Evolutionary conservation across 2,888 invertebrate species (phyloP).

Genomic region (Dicyrtomina minuta): DNA sequence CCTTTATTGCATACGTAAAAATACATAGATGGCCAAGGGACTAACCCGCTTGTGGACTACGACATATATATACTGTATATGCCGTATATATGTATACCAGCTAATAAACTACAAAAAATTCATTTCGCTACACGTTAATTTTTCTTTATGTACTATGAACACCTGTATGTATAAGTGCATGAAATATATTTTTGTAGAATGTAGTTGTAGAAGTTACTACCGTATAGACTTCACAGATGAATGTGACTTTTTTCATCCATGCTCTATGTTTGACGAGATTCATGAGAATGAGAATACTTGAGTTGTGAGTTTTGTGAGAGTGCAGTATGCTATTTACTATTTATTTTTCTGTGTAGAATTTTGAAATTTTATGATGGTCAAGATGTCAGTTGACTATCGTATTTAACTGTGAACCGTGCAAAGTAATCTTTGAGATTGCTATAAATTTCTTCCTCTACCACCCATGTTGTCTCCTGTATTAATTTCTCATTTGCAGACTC

Average conservation of each 20-base stretch:
- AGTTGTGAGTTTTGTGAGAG: background rate
- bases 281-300: background rate
- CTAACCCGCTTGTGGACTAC: no score
- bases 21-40: no score
- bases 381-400: constrained; percentile 20
- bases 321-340: constrained; percentile 13
- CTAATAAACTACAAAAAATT: no score
- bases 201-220: no score
- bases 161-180: background rate
- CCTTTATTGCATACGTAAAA: no score
- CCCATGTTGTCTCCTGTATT: background rate
- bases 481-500: no score
- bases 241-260: constrained; percentile 11
- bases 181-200: background rate
- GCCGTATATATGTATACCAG: no score
- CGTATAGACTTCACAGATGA: constrained; percentile 17
- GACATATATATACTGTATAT: no score
- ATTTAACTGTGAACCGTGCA: constrained; percentile 20
- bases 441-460: background rate
- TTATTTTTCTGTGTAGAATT: constrained; percentile 5
- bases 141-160: background rate
- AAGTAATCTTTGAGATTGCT: constrained; percentile 10
- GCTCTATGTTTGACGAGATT: background rate
- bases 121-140: no score
- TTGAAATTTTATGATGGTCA: constrained; percentile 6